These are phyloP conservation scores for Potamilus streckersoni DNA, from an alignment of 1,140 invertebrate species.

Conservation along the genomic window DNA sequence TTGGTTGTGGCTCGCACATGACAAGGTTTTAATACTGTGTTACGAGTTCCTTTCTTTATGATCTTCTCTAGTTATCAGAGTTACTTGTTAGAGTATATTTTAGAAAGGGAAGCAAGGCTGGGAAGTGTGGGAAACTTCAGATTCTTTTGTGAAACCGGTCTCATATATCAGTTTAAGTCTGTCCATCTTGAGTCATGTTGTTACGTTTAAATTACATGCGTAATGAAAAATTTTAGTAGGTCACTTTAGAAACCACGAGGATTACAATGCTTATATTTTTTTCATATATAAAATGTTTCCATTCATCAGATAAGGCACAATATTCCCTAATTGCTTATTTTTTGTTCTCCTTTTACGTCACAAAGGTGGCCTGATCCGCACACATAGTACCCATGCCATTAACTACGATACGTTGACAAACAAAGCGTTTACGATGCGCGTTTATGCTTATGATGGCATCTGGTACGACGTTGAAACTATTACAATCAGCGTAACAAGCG, in stretches of 20 bases:
- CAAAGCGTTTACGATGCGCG: conserved; percentile 2
- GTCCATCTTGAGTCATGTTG: too few relatives aligned
- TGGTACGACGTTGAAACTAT: conserved; percentile 15
- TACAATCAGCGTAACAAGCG: conserved; percentile 15
- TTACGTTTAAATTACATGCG: too few relatives aligned
- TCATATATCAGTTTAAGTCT: too few relatives aligned
- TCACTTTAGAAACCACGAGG: not conserved
- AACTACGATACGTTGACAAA: conserved; percentile 20
- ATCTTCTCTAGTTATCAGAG: too few relatives aligned
- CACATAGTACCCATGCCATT: conserved; percentile 7
- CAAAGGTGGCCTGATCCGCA: conserved; percentile 23
- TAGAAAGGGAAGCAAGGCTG: too few relatives aligned
- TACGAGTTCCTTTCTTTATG: too few relatives aligned
- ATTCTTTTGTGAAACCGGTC: too few relatives aligned
- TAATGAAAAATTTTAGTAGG: not conserved
- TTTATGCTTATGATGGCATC: conserved; percentile 27
- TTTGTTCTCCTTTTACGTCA: not conserved
- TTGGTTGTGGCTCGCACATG: too few relatives aligned
- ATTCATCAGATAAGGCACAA: not conserved
- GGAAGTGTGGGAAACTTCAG: too few relatives aligned
- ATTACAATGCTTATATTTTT: not conserved
- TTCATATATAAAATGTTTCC: not conserved
- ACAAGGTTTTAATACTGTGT: too few relatives aligned
- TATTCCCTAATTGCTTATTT: too few relatives aligned
- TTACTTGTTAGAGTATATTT: too few relatives aligned